These are phyloP conservation scores for Venustaconcha ellipsiformis DNA, from an alignment of 1,140 invertebrate genomes.

Conservation along the genomic window DNA sequence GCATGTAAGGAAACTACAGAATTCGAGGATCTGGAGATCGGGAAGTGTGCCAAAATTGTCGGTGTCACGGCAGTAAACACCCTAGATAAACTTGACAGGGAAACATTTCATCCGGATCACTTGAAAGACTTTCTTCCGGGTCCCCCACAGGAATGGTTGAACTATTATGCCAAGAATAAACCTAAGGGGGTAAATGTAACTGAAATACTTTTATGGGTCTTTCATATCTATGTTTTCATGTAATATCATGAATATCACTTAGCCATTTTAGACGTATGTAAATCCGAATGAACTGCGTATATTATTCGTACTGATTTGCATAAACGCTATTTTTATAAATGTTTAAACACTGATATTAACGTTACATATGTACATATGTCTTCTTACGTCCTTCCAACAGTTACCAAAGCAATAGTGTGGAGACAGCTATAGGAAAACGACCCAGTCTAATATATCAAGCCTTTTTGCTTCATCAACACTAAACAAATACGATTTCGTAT, in stretches of 20 bases:
- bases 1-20: slow-evolving; percentile 74
- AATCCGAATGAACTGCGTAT: too few relatives aligned
- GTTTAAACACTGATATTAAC: not conserved
- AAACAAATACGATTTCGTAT: too few relatives aligned
- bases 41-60: slow-evolving; percentile 81
- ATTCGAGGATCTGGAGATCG: slow-evolving; percentile 93
- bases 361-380: too few relatives aligned
- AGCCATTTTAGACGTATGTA: not conserved
- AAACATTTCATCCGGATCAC: slow-evolving; percentile 81
- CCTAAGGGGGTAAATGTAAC: slow-evolving; percentile 25
- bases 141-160: slow-evolving; percentile 26
- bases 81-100: slow-evolving; percentile 83
- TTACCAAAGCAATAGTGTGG: too few relatives aligned
- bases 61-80: slow-evolving; percentile 88
- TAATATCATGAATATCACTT: too few relatives aligned
- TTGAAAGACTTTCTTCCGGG: slow-evolving; percentile 27
- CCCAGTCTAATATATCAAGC: too few relatives aligned
- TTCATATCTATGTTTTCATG: not conserved
- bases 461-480: too few relatives aligned
- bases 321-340: not conserved
- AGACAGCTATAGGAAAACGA: too few relatives aligned
- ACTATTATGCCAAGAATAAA: slow-evolving; percentile 31
- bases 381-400: too few relatives aligned
- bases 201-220: too few relatives aligned
- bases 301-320: not conserved